Evolutionary conservation across 2,888 invertebrate genomes (phyloP), one percentile per base, ranked within the genome.

Genomic region (Drosophila crucigera): DNA sequence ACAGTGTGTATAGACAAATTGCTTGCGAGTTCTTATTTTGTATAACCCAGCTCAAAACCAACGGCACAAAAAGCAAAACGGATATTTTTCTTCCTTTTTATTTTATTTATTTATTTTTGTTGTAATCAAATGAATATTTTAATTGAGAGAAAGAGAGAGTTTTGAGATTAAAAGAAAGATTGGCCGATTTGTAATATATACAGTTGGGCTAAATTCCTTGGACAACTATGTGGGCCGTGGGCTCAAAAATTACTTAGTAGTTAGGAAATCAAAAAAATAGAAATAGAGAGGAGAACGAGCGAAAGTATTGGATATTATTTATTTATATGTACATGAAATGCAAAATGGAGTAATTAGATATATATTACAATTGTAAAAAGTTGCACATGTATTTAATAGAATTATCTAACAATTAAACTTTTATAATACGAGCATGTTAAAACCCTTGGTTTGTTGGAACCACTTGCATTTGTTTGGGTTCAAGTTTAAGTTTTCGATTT

Each of bases 31-130:
- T 43, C 35, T 61, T 60, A 61, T 56, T 54, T 37, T 30, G 60
- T 73, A 75, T 87, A 91, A 91, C 91, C 91, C 91, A 91, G 91
- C 91, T 91, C 91, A 91, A 91, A 91, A 91, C 80, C 84, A 79
- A 75, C 81, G 74, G 76, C 73, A 76, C 83, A 91, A 91, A 91
- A 91, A 87, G 80, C 82, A 91, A 91, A 91, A 85, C 59, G 65
- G 71, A 63, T 67, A 35, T 43, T 28, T 14, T 33, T 56, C 19
- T 54, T 35, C 14, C 28, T 37, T 55, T 41, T 14, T 4, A 28
- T 68, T 28, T 9, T 33, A 28, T 22, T 22, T 43, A 16, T 28
- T 41, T 22, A 6, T 68, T 37, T 50, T 25, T 37, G 9, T 39
- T 14, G 55, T 49, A 61, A 64, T 65, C 71, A 72, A 75, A 62